These are phyloP conservation scores for Drosophila neutralis DNA, from an alignment of 2,888 invertebrate genomes.

Conservation along the genomic window DNA sequence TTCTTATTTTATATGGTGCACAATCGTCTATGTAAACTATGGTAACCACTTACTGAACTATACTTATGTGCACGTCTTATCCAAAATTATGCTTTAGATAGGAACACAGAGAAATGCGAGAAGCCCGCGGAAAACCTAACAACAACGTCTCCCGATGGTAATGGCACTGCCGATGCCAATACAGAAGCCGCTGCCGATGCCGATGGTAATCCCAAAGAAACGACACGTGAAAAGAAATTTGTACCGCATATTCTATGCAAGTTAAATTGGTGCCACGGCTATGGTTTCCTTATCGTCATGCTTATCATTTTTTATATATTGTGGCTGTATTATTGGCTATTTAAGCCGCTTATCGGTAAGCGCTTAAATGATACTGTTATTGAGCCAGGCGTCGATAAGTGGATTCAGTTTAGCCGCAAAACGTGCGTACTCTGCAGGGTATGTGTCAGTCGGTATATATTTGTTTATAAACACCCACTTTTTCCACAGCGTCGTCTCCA, in stretches of 20 bases:
- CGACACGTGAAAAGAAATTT: background rate
- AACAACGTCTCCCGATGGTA: background rate
- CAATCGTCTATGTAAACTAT: conserved; percentile 10
- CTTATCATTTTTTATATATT: conserved; percentile 38
- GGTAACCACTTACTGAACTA: conserved; percentile 20
- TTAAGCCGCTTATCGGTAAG: conserved; percentile 47
- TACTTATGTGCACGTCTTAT: too few species aligned
- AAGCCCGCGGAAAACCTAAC: background rate
- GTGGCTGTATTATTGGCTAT: conserved; percentile 50
- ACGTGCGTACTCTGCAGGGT: conserved; percentile 24
- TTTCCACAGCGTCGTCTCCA: conserved; percentile 27
- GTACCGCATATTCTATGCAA: conserved; percentile 21
- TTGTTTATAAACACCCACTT: background rate
- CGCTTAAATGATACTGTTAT: conserved; percentile 33
- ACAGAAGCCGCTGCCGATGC: too few species aligned
- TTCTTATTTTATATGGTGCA: conserved; percentile 30
- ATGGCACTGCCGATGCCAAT: background rate
- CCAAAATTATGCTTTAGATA: background rate
- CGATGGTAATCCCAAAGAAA: background rate
- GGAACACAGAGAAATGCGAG: background rate
- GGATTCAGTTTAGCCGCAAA: conserved; percentile 48
- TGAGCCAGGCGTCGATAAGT: conserved; percentile 35
- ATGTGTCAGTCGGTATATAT: background rate
- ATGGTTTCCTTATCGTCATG: conserved; percentile 27
- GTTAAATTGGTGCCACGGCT: conserved; percentile 41